Conservation (phyloP, 2,797 vertebrate species). For the Salarias fasciatus region DNA sequence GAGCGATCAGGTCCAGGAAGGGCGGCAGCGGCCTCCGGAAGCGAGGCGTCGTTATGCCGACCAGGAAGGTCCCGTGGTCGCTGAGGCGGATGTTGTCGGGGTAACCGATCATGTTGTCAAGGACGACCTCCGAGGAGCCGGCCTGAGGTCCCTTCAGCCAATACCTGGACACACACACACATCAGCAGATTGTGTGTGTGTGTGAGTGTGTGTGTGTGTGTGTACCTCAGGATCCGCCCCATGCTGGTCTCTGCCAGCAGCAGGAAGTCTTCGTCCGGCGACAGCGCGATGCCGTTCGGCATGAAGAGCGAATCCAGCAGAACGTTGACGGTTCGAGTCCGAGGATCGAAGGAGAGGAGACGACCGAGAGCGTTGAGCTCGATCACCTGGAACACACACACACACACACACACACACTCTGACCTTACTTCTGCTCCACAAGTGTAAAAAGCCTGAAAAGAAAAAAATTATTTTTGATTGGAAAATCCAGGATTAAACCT, state of each 20-base stretch:
- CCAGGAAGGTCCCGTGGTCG: conserved; percentile 74
- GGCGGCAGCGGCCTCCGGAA: conserved; percentile 73
- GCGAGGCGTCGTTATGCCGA: conserved; percentile 77
- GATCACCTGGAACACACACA: conserved; percentile 74
- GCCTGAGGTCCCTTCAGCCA: conserved; percentile 79
- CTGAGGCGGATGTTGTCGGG: conserved; percentile 84
- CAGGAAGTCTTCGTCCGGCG: conserved; percentile 75
- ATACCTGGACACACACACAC: conserved; percentile 56
- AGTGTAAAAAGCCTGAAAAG: no score
- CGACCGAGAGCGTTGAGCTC: conserved; percentile 80
- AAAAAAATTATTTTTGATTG: no score
- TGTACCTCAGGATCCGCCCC: conserved; percentile 72
- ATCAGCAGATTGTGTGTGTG: not conserved
- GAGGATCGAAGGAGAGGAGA: conserved; percentile 74
- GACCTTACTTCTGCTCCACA: no score
- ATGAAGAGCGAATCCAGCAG: conserved; percentile 80
- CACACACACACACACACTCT: no score
- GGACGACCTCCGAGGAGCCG: conserved; percentile 73
- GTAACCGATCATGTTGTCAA: conserved; percentile 83
- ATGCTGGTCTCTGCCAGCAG: conserved; percentile 82
- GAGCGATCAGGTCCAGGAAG: conserved; percentile 81
- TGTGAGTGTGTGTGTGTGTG: not conserved
- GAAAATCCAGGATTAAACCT: no score
- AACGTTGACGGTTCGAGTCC: conserved; percentile 47
- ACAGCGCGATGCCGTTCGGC: conserved; percentile 81